Base-by-base conservation (phyloP, 2,113 vertebrate species). In the Centrocercus urophasianus region DNA sequence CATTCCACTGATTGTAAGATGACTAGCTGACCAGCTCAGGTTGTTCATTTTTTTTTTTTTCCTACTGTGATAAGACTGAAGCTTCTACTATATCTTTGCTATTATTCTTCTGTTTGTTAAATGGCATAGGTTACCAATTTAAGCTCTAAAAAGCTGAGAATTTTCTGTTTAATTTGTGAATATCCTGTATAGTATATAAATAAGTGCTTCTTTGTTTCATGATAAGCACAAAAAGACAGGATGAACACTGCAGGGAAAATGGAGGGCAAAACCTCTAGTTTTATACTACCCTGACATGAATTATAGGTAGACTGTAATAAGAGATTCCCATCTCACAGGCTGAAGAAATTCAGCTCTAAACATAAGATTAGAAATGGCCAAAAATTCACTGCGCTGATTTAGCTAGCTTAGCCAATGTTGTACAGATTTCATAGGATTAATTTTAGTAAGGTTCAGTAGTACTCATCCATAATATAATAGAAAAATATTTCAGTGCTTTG, bases 401-500 rank as follows among this genome's bases (percentile, higher is more conserved):
- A 86, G 86, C 73, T 90, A 90, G 42, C 42, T 95, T 93, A 96
- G 72, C 65, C 72, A 74, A 52, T 56, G 43, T 36, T 95, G 22
- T 69, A 82, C 54, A 74, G 34, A 81, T 50, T 80, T 82, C 32
- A n/a, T 75, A 86, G 80, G 77, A 95, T 50, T 85, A 91, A 87
- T n/a, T 80, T 85, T 94, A 89, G 60, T 85, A 94, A 78, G 89
- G 67, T 79, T 88, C 56, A 95, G 40, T 56, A 66, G 60, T 90
- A 42, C 10, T 90, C 17, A 82, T 93, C 75, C 47, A 56, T 65
- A 93, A 63, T 85, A 70, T 91, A 95, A 30, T 48, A 88, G 54
- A 64, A 93, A 96, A 96, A 95, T 77, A 90, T 94, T 96, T 93
- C 82, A 85, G 69, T 91, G 47, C n/a, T 85, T 34, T 45, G 28